phyloP scores from a whole-genome alignment of 2,888 invertebrate genomes.

The Pyrocoelia pectoralis region DNA sequence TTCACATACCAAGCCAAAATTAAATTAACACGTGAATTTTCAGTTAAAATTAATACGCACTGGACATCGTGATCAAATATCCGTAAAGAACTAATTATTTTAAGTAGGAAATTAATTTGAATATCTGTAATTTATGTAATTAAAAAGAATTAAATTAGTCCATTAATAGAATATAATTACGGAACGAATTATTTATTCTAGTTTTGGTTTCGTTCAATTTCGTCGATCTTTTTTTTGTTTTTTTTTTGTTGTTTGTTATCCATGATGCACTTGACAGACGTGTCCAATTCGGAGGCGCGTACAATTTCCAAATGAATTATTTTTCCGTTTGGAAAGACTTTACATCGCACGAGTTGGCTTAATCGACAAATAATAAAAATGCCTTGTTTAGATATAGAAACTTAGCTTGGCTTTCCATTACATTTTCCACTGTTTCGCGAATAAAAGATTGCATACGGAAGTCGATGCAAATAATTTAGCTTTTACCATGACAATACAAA shows the following conservation, averaged over 20 bases:
- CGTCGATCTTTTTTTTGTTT: not conserved
- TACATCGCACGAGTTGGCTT: conserved; percentile 12
- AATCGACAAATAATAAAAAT: conserved; percentile 26
- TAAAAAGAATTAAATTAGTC: not conserved
- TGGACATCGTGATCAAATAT: not conserved
- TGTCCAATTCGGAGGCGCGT: conserved; percentile 16
- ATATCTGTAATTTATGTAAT: conserved; percentile 3
- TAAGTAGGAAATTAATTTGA: conserved; percentile 8
- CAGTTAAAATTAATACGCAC: not conserved
- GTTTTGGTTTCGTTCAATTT: not conserved
- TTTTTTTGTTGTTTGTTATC: conserved; percentile 1
- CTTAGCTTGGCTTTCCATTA: conserved; percentile 15
- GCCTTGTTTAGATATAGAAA: not conserved
- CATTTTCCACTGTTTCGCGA: conserved; percentile 18
- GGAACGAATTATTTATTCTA: no score
- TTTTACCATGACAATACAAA: conserved; percentile 28
- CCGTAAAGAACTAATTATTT: conserved; percentile 2
- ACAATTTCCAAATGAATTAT: conserved; percentile 23
- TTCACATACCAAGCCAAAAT: no score
- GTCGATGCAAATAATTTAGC: conserved; percentile 42
- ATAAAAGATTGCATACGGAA: conserved; percentile 40
- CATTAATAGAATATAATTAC: not conserved
- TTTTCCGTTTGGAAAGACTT: conserved; percentile 25
- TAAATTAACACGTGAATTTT: not conserved
- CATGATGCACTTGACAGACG: conserved; percentile 26